phyloP scores from a whole-genome alignment of 1,140 invertebrate species.

The Drosophila littoralis region DNA sequence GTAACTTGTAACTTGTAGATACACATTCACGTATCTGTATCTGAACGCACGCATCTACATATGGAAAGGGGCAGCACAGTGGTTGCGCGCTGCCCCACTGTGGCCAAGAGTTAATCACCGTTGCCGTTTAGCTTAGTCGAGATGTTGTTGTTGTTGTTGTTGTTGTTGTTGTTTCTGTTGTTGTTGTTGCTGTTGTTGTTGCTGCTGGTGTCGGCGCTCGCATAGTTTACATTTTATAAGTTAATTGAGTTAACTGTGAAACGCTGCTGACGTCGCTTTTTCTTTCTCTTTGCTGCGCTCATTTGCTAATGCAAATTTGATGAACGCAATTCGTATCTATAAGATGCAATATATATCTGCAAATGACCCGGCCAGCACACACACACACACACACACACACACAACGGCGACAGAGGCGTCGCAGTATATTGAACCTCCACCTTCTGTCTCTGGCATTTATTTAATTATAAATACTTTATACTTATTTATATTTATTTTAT shows the following conservation, averaged over 20 bases:
- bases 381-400: too few relatives aligned
- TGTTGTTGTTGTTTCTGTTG: slow-evolving; percentile 24
- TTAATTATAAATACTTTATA: slow-evolving; percentile 71
- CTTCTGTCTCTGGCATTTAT: slow-evolving; percentile 26
- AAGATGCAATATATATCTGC: slow-evolving; percentile 15
- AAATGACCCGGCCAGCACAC: background rate
- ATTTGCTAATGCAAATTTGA: slow-evolving; percentile 75
- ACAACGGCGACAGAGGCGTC: background rate
- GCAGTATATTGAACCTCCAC: slow-evolving; percentile 4
- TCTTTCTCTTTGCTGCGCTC: slow-evolving; percentile 41
- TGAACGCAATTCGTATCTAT: slow-evolving; percentile 30
- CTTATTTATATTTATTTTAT: slow-evolving; percentile 36
- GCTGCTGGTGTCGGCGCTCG: slow-evolving; percentile 39
- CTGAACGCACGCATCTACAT: slow-evolving; percentile 76
- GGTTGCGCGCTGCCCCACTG: slow-evolving; percentile 32
- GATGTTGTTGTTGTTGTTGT: slow-evolving; percentile 34
- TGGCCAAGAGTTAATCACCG: slow-evolving; percentile 79
- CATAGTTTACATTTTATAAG: slow-evolving; percentile 83
- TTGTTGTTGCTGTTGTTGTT: background rate
- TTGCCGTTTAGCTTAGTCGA: slow-evolving; percentile 71
- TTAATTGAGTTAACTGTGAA: slow-evolving; percentile 83
- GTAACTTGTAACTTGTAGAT: slow-evolving; percentile 82
- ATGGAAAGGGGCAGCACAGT: slow-evolving; percentile 46
- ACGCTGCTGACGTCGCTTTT: slow-evolving; percentile 46
- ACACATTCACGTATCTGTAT: slow-evolving; percentile 62